Evolutionary conservation across 2,797 vertebrate species (phyloP), one percentile per base, ranked within the genome.

Genomic region (Enteromius anoplus): DNA sequence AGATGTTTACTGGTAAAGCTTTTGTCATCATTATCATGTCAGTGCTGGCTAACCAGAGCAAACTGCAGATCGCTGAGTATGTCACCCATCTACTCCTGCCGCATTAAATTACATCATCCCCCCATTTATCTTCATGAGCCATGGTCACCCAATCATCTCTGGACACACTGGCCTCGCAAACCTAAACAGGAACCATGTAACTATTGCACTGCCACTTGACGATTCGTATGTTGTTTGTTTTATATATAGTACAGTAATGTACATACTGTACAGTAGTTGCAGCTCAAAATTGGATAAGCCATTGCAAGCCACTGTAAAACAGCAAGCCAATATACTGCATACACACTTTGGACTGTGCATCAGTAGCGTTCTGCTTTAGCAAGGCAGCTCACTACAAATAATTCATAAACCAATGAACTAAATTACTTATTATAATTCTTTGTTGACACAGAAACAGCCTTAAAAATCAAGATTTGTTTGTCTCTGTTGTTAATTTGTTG

Each of bases 11-110:
- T 90, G 91, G 90, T 91, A 89, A 90, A 80, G 92, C 88, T 92
- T 93, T 91, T 93, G 92, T 93, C 93, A 94, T 93, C 91, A 92
- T 93, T 93, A 93, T 82, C 21, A 90, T 93, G 90, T 93, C 91
- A 92, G 80, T 77, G 90, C 88, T 86, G 89, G 90, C 90, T 91
- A 93, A 93, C 88, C 89, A 87, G 88, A 72, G 83, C 66, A 76
- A 79, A 78, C 71, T 88, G 90, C 88, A 79, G 49, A 87, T 89
- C 86, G 73, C 64, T 15, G 79, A 91, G 86, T 91, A 55, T 70
- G 72, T 75, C 77, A 88, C 90, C 89, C 71, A 75, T 82, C 64
- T 84, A 90, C 87, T 90, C 84, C 80, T 64, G 85, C 80, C 40
- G 34, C 51, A 78, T 60, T 82, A 88, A 91, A 91, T 93, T 89